Evolutionary conservation across 2,888 invertebrate genomes (phyloP), one percentile per base, ranked within the genome.

Genomic region (Noctua pronuba): DNA sequence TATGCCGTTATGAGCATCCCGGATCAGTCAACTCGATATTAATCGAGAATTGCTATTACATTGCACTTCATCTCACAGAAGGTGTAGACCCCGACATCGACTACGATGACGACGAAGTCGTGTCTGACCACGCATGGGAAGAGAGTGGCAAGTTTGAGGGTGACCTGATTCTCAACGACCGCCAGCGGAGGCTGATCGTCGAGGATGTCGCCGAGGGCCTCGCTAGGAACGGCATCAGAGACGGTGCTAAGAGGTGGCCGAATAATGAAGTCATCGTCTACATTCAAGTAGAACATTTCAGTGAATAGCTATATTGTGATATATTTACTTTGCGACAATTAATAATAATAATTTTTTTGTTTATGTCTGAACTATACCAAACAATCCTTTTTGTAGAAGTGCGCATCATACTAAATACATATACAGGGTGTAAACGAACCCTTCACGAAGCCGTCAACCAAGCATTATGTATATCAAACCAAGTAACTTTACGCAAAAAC

Each of bases 91-190:
- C 93, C 24, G 93, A 94, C 35, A 91, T 92, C 31, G 92, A 93
- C 31, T 91, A 89, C 72, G 96, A 96, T 52, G 95, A 95, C 73
- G 94, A 94, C 5, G 95, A 95, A 35, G 73, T 86, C 1, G 87
- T 92, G 64, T 93, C 95, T 49, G 96, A 96, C 75, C 92, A 97
- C 78, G 95, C 97, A 11, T 97, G 97, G 96, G 96, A 97, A 85
- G 94, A 95, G 55, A 97, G 97, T 82, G 97, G 97, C 13, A 95
- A 97, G 86, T 97, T 97, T 78, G 97, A 97, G 86, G 97, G 97
- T 21, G 97, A 97, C 83, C 92, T 97, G 44, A 94, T 97, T 70
- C 92, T 97, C 13, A 97, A 96, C 76, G 96, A 96, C 38, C 91
- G 94, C 35, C 97, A 97, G 86, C 91, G 96, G 80, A 91, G 94